A percentile compares a stretch with the other conserved stretches of the same genome.
Conservation (phyloP, 2,113 vertebrate species). For the Elgaria multicarinata region DNA sequence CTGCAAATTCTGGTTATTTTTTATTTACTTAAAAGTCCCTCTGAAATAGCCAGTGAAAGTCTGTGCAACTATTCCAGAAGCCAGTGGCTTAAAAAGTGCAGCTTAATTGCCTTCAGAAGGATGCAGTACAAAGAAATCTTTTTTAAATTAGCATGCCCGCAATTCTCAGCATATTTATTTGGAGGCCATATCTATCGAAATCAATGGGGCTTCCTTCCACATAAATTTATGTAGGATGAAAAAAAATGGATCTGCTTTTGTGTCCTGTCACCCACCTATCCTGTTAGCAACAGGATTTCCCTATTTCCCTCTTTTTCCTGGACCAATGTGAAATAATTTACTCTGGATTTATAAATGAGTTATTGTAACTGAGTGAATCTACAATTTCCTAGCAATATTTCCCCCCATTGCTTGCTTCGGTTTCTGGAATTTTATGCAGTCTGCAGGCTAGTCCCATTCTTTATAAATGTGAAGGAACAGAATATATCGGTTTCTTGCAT, state of each 20-base stretch:
- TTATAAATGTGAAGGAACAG: not conserved
- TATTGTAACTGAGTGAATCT: not conserved
- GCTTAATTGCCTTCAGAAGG: not conserved
- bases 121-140: not conserved
- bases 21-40: not conserved
- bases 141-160: not conserved
- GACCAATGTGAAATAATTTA: not conserved
- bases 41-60: not conserved
- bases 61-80: not conserved
- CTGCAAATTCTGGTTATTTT: not conserved
- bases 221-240: not conserved
- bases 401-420: not conserved
- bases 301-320: not conserved
- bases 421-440: slow-evolving; percentile 23
- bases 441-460: slow-evolving; percentile 7
- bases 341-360: not conserved
- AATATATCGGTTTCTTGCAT: not conserved
- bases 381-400: not conserved
- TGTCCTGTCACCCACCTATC: not conserved
- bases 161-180: not conserved
- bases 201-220: not conserved
- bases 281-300: not conserved
- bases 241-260: not conserved
- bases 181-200: not conserved
- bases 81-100: not conserved